A percentile compares a stretch with the other conserved stretches of the same genome.
phyloP scores from a whole-genome alignment of 2,797 vertebrate genomes.

The Leptatherina wallacei region DNA sequence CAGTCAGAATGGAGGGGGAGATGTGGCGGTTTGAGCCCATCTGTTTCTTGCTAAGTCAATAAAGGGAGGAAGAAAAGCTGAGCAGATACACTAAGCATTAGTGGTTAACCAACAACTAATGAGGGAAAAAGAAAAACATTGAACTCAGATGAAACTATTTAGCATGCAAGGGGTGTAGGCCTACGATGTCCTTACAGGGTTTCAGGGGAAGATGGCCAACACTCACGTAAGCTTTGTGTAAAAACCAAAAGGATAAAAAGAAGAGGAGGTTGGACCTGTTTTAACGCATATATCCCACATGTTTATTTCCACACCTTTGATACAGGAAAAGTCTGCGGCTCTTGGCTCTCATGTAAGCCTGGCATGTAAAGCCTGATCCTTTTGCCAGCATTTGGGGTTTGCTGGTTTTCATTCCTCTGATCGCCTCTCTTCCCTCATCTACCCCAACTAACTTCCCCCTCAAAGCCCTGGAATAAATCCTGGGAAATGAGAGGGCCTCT shows the following conservation, averaged over 20 bases:
- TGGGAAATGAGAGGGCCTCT: slow-evolving; percentile 85
- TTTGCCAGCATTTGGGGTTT: slow-evolving; percentile 59
- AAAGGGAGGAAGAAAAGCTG: slow-evolving; percentile 72
- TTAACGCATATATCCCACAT: slow-evolving; percentile 51
- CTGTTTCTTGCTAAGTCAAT: slow-evolving; percentile 80
- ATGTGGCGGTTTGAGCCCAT: slow-evolving; percentile 64
- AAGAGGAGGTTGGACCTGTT: slow-evolving; percentile 42
- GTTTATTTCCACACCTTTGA: slow-evolving; percentile 62
- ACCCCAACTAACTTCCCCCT: slow-evolving; percentile 41
- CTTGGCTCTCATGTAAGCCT: slow-evolving; percentile 41
- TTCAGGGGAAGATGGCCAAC: slow-evolving; percentile 73
- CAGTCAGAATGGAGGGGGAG: slow-evolving; percentile 39
- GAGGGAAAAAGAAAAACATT: slow-evolving; percentile 84
- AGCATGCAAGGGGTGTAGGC: slow-evolving; percentile 64
- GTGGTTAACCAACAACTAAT: slow-evolving; percentile 86
- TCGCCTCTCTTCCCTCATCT: slow-evolving; percentile 53
- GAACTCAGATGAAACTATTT: slow-evolving; percentile 82
- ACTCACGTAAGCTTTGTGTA: slow-evolving; percentile 73
- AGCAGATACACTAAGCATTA: slow-evolving; percentile 83
- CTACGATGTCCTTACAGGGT: slow-evolving; percentile 61
- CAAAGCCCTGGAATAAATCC: slow-evolving; percentile 79
- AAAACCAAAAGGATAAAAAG: slow-evolving; percentile 67
- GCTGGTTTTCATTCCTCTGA: slow-evolving; percentile 70
- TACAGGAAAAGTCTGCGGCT: slow-evolving; percentile 46
- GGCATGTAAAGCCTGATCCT: slow-evolving; percentile 60